phyloP scores from a whole-genome alignment of 2,888 invertebrate species.

The Parasteatoda lunata region DNA sequence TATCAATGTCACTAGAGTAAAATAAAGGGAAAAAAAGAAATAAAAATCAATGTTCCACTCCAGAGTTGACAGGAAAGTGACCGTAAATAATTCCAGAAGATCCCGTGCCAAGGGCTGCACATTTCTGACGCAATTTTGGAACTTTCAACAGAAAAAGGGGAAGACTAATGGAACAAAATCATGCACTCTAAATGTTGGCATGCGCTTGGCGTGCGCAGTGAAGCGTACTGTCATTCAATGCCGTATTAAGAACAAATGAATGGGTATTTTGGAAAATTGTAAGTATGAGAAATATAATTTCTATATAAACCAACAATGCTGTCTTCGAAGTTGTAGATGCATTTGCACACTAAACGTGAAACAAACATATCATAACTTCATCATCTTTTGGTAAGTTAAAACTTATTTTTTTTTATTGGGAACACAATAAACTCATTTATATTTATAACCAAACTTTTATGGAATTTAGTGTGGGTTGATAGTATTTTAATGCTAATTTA shows the following conservation, averaged over 20 bases:
- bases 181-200: constrained; percentile 21
- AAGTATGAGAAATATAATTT: constrained; percentile 9
- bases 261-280: constrained; percentile 21
- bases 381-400: no score
- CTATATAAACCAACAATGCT: constrained; percentile 22
- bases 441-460: no score
- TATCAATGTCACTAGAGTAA: constrained; percentile 18
- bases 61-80: constrained; percentile 1
- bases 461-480: no score
- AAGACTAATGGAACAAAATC: constrained; percentile 26
- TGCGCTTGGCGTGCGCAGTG: constrained; percentile 23
- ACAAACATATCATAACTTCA: no score
- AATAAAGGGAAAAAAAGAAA: neutral
- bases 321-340: constrained; percentile 3
- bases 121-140: constrained; percentile 45
- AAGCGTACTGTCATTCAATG: constrained; percentile 32
- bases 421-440: no score
- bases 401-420: no score
- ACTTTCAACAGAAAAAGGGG: constrained; percentile 22
- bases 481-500: no score
- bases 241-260: constrained; percentile 2
- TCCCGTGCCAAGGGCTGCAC: neutral
- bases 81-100: neutral
- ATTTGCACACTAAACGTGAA: neutral
- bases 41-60: constrained; percentile 2